Evolutionary conservation across 2,113 vertebrate species (phyloP).

Genomic region (Ahaetulla prasina): DNA sequence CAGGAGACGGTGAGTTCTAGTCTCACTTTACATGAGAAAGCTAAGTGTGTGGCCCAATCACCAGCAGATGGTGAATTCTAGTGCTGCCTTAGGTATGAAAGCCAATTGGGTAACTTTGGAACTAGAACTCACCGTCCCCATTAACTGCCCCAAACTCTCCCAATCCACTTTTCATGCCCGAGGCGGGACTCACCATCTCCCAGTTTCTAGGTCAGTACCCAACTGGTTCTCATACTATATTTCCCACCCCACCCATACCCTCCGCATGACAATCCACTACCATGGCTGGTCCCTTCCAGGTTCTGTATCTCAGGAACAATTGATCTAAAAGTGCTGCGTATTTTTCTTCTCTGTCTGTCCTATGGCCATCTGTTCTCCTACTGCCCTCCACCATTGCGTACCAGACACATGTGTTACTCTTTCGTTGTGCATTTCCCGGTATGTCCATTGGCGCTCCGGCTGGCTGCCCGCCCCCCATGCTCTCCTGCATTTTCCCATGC

Average conservation of each 20-base stretch:
- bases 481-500: neutral
- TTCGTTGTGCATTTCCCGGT: neutral
- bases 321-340: too few relatives aligned
- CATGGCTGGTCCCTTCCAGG: neutral
- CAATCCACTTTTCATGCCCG: neutral
- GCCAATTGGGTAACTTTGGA: neutral
- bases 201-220: neutral
- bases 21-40: accelerated
- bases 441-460: neutral
- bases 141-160: neutral
- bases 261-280: neutral
- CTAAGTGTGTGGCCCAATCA: neutral
- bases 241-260: neutral
- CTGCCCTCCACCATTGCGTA: neutral
- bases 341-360: too few relatives aligned
- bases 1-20: neutral
- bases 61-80: neutral
- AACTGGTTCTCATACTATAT: neutral
- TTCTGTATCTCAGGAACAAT: neutral
- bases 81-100: accelerated
- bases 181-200: neutral
- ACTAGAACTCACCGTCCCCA: neutral
- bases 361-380: neutral
- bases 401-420: neutral
- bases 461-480: neutral